Evolutionary conservation across 2,797 vertebrate species (phyloP), one percentile per base, ranked within the genome.

Genomic region (Heterohyrax brucei): DNA sequence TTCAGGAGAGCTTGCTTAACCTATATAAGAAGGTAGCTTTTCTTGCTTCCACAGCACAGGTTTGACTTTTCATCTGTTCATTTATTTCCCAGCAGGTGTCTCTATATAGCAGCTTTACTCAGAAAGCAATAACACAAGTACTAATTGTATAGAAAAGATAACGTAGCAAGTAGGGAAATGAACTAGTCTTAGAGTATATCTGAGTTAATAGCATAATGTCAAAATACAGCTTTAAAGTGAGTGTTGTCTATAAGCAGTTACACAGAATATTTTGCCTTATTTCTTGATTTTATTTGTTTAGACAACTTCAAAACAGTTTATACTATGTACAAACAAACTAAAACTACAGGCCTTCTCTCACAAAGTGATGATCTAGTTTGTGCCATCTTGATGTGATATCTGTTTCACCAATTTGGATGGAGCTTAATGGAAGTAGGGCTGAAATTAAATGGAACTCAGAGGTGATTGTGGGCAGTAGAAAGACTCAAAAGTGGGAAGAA

Each of bases 11-110:
- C 21, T 70, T 84, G 1, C 0, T 26, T 92, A 95, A 1, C 93
- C 80, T 96, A 33, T 0, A 7, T 2, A 90, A 44, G 77, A 89
- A 33, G 30, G 30, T 12, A 93, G 39, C 33, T 87, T 75, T 94
- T 91, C 82, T 76, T 87, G 46, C 95, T 84, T 96, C 84, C 24
- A 79, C 92, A 96, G 87, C 62, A 83, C 87, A 96, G 96, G 96
- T 97, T 97, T 96, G 87, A 82, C 95, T 97, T 98, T 97, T 53
- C 93, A 98, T 98, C 97, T 98, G 96, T 98, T 98, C 98, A 98
- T 98, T 97, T 92, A 93, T 97, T 98, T 98, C 98, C 98, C 98
- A 99, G 98, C 98, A 99, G 98, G 98, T 98, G 98, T 99, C 98
- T 98, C 98, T 98, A 97, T 98, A 96, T 94, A 98, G 98, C 98